A percentile compares a stretch with the other conserved stretches of the same genome.
Conservation (phyloP, 2,888 invertebrate genomes). For the Athripsodes cinereus region DNA sequence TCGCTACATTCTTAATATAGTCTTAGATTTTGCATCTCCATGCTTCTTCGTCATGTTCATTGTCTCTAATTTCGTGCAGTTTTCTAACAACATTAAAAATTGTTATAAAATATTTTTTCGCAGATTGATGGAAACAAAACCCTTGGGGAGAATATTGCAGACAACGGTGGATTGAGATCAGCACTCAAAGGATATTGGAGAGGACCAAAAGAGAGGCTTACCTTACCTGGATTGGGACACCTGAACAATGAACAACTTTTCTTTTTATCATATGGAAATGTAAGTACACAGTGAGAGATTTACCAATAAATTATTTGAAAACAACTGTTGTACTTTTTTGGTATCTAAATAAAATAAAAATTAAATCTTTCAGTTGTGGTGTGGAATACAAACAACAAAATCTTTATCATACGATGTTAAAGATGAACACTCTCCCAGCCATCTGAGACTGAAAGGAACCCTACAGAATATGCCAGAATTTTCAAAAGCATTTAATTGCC, state of each 20-base stretch:
- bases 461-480: conserved; percentile 70
- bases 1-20: too few relatives aligned
- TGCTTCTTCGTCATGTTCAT: too few relatives aligned
- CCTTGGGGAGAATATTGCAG: conserved; percentile 76
- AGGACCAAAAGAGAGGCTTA: conserved; percentile 29
- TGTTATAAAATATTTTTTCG: too few relatives aligned
- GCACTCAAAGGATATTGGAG: conserved; percentile 60
- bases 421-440: conserved; percentile 71
- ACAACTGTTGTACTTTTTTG: not conserved
- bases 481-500: conserved; percentile 54
- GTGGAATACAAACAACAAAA: conserved; percentile 63
- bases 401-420: conserved; percentile 58
- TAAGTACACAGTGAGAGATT: too few relatives aligned
- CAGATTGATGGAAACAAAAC: conserved; percentile 71
- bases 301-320: too few relatives aligned
- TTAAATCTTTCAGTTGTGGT: conserved; percentile 63
- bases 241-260: conserved; percentile 69
- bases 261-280: conserved; percentile 76
- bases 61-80: too few relatives aligned
- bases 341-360: not conserved
- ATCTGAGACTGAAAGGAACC: conserved; percentile 61
- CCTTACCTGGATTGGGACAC: conserved; percentile 68
- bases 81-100: too few relatives aligned
- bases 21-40: too few relatives aligned
- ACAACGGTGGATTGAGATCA: conserved; percentile 75